Percentiles rank a stretch among this genome's conserved stretches.
phyloP scores from a whole-genome alignment of 2,797 vertebrate species.

The Philypnodon macrostomus region DNA sequence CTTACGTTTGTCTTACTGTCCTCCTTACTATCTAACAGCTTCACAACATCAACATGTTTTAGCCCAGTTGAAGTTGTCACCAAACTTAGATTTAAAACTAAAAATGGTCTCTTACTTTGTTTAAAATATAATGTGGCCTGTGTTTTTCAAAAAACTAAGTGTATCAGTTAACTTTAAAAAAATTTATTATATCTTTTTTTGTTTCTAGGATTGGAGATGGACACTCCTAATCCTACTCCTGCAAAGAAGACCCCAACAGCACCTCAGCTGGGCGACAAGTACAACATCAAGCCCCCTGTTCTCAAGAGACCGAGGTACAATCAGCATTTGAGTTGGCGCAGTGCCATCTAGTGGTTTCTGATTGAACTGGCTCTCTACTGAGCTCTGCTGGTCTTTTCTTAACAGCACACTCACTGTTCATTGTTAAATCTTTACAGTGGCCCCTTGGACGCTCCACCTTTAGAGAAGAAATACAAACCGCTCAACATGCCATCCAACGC shows the following conservation, averaged over 20 bases:
- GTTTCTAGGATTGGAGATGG: constrained; percentile 85
- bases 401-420: neutral
- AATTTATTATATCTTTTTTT: too few species aligned
- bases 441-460: constrained; percentile 69
- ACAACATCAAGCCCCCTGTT: constrained; percentile 89
- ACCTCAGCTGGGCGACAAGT: constrained; percentile 85
- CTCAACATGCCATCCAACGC: constrained; percentile 89
- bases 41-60: too few species aligned
- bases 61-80: too few species aligned
- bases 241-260: constrained; percentile 79
- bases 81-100: too few species aligned
- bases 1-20: too few species aligned
- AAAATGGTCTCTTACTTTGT: too few species aligned
- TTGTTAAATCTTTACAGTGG: constrained; percentile 11
- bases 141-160: too few species aligned
- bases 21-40: too few species aligned
- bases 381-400: constrained; percentile 16
- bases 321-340: neutral
- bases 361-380: neutral
- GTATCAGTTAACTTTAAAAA: too few species aligned
- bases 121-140: too few species aligned
- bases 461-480: constrained; percentile 96
- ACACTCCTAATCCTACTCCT: constrained; percentile 78
- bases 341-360: constrained; percentile 3
- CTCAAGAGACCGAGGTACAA: constrained; percentile 88